Evolutionary conservation across 2,888 invertebrate genomes (phyloP).

Genomic region (Drosophila neotestacea): DNA sequence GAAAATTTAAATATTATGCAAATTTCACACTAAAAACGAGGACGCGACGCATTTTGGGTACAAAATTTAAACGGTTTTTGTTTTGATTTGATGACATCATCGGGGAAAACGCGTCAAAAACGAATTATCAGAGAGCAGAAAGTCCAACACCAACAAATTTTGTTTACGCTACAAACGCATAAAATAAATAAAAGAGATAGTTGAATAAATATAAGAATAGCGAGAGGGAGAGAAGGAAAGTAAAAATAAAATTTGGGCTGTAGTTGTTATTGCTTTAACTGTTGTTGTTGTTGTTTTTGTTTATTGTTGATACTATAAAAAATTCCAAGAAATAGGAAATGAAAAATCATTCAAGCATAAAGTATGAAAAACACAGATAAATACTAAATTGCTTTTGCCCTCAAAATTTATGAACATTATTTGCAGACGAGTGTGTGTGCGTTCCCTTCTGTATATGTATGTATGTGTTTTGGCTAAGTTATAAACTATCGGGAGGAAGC

Average conservation of each 20-base stretch:
- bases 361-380: constrained; percentile 76
- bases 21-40: constrained; percentile 46
- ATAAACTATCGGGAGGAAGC: constrained; percentile 26
- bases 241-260: constrained; percentile 33
- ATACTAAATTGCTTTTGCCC: constrained; percentile 65
- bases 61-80: constrained; percentile 65
- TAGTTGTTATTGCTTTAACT: constrained; percentile 56
- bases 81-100: constrained; percentile 76
- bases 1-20: constrained; percentile 72
- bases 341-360: constrained; percentile 76
- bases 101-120: constrained; percentile 62
- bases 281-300: constrained; percentile 35
- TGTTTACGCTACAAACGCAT: constrained; percentile 57
- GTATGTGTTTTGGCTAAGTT: constrained; percentile 5
- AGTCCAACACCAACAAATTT: constrained; percentile 37
- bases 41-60: not conserved
- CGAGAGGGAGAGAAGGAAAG: not conserved
- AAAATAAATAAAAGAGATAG: constrained; percentile 14
- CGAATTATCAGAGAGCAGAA: constrained; percentile 60
- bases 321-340: constrained; percentile 65
- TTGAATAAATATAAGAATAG: not conserved
- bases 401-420: constrained; percentile 49
- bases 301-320: constrained; percentile 53
- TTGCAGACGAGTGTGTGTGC: not conserved
- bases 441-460: not conserved